Evolutionary conservation across 2,888 invertebrate species (phyloP), one percentile per base, ranked within the genome.

Genomic region (Junonia oenone): DNA sequence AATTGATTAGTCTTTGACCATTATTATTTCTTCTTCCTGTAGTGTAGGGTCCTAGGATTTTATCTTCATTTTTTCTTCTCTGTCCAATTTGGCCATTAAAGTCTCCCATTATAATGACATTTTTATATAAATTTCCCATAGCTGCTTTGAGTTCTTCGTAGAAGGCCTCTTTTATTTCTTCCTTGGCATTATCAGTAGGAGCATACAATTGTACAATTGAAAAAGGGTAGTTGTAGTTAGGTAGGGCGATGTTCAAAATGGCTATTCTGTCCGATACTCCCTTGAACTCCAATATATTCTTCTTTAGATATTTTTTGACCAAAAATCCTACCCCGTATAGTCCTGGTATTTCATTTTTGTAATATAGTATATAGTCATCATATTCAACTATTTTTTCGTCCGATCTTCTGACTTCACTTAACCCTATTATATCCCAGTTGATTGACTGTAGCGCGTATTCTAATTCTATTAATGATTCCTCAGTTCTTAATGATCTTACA

Each of bases 231-330:
- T 51, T 27, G 11, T 55, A 19, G 19, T 37, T 37, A 1, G 52
- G 54, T n/a, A 63, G 38, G 15, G n/a, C 22, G 11, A 63, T 58
- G 13, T 62, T 61, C 14, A 63, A 35, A 5, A 63, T 33, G 9
- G 58, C 59, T 31, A 63, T 62, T 26, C 65, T 54, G n/a, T 65
- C 65, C 15, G 60, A 63, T 19, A 63, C 33, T 9, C 62, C 62
- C 33, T 40, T 46, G 13, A 63, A 55, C 54, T 54, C 57, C 38
- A 47, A 43, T 0, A 63, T 60, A 4, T 52, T 46, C 17, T 58
- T 17, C 48, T 53, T 62, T 9, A 56, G 35, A 1, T 58, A 19
- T 54, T 52, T 59, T 35, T 63, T 61, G n/a, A n/a, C n/a, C n/a
- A n/a, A n/a, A n/a, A n/a, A n/a, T n/a, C n/a, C n/a, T n/a, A n/a